Evolutionary conservation across 2,797 vertebrate genomes (phyloP).

Genomic region (Mallotus villosus): DNA sequence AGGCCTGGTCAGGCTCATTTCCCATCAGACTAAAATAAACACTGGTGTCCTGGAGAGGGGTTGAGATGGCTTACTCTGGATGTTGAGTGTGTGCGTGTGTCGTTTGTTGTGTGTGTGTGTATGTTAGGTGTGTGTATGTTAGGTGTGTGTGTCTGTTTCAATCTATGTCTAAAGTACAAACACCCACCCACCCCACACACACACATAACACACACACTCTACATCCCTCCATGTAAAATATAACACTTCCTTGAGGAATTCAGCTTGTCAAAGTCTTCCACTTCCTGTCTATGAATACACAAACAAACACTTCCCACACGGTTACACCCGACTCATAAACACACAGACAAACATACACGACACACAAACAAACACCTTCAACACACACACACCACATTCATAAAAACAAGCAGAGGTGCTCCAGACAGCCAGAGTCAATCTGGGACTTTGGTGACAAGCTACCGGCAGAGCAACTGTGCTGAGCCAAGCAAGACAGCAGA

Average conservation of each 20-base stretch:
- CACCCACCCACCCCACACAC: slow-evolving; percentile 19
- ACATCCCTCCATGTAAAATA: slow-evolving; percentile 43
- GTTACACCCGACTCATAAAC: neutral
- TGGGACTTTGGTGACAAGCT: too few relatives aligned
- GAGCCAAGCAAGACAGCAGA: too few relatives aligned
- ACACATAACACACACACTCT: too few relatives aligned
- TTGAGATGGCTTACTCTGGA: too few relatives aligned
- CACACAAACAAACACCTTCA: slow-evolving; percentile 10
- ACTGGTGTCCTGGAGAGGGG: slow-evolving; percentile 52
- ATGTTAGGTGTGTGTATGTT: neutral
- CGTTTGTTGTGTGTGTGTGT: too few relatives aligned
- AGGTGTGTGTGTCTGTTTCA: too few relatives aligned
- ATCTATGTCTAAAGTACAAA: too few relatives aligned
- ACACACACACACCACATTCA: slow-evolving; percentile 14
- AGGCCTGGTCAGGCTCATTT: slow-evolving; percentile 60
- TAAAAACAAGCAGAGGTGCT: slow-evolving; percentile 26
- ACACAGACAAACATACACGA: slow-evolving; percentile 7
- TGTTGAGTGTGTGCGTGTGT: too few relatives aligned
- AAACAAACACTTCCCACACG: too few relatives aligned
- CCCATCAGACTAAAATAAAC: slow-evolving; percentile 68
- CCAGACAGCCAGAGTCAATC: neutral
- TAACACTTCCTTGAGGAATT: slow-evolving; percentile 56
- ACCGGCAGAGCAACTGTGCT: too few relatives aligned
- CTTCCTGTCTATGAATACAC: slow-evolving; percentile 37
- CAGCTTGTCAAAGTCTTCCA: slow-evolving; percentile 42